These are phyloP conservation scores for Leucoraja erinaceus DNA, from an alignment of 2,113 vertebrate species.

Conservation along the genomic window DNA sequence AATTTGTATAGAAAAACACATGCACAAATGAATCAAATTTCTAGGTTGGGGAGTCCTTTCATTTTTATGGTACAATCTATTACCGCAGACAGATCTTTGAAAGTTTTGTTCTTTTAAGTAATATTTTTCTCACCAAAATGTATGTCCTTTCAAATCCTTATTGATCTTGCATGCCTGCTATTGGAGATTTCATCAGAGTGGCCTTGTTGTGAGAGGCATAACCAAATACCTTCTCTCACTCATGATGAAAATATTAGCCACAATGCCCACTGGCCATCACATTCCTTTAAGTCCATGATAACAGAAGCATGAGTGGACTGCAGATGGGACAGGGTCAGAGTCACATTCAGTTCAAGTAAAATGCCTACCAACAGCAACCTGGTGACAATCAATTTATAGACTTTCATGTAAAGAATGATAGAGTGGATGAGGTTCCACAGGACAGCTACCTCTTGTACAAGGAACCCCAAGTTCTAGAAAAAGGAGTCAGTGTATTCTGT, in stretches of 20 bases:
- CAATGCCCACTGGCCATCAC: not conserved
- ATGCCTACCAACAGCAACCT: not conserved
- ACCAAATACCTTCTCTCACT: not conserved
- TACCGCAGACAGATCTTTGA: too few relatives aligned
- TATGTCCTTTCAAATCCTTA: not conserved
- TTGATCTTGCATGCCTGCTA: not conserved
- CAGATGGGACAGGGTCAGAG: not conserved
- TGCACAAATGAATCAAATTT: too few relatives aligned
- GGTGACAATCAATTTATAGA: not conserved
- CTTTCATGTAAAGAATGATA: not conserved
- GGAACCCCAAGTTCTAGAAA: not conserved
- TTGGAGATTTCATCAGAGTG: not conserved
- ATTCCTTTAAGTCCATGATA: not conserved
- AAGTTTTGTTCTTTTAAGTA: not conserved
- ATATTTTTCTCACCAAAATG: not conserved
- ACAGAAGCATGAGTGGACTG: not conserved
- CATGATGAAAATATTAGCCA: too few relatives aligned
- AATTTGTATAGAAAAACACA: too few relatives aligned
- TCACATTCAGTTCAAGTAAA: not conserved
- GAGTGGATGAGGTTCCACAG: not conserved
- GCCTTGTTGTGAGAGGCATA: not conserved
- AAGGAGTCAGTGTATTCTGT: not conserved
- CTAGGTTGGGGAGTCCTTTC: too few relatives aligned
- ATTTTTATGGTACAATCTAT: too few relatives aligned
- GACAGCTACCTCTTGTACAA: not conserved